These are phyloP conservation scores for Ia io DNA, from an alignment of 2,113 vertebrate species.

Conservation along the genomic window DNA sequence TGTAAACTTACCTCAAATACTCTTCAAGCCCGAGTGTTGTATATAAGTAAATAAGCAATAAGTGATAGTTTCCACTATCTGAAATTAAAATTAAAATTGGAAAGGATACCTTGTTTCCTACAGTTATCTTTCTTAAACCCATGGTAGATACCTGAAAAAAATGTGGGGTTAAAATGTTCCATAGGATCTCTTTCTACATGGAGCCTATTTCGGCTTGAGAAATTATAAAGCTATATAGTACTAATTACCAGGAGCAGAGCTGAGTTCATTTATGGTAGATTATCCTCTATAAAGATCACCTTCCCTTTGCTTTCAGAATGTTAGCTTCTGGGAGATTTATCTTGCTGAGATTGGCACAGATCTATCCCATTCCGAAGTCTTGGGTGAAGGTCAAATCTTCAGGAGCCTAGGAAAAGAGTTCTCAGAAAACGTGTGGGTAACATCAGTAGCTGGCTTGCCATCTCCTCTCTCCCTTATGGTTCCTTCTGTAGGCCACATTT, in stretches of 20 bases:
- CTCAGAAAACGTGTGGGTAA: background rate
- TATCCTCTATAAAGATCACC: background rate
- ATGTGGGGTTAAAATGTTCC: background rate
- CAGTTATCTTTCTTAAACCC: background rate
- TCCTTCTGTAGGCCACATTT: background rate
- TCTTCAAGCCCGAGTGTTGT: background rate
- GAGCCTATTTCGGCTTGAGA: background rate
- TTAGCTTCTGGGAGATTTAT: background rate
- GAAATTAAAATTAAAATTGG: background rate
- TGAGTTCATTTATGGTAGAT: background rate
- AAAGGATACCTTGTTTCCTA: background rate
- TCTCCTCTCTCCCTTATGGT: background rate
- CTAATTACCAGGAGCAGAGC: background rate
- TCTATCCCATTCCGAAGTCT: background rate
- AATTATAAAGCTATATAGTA: background rate
- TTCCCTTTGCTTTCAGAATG: background rate
- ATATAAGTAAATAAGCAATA: background rate
- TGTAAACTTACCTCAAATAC: background rate
- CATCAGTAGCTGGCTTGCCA: background rate
- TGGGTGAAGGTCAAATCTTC: background rate
- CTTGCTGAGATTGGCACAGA: background rate
- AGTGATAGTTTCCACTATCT: background rate
- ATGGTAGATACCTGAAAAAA: background rate
- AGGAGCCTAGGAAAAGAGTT: background rate
- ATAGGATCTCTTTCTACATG: background rate